Base-by-base conservation (phyloP, 2,113 vertebrate genomes). In the Pedetes capensis region DNA sequence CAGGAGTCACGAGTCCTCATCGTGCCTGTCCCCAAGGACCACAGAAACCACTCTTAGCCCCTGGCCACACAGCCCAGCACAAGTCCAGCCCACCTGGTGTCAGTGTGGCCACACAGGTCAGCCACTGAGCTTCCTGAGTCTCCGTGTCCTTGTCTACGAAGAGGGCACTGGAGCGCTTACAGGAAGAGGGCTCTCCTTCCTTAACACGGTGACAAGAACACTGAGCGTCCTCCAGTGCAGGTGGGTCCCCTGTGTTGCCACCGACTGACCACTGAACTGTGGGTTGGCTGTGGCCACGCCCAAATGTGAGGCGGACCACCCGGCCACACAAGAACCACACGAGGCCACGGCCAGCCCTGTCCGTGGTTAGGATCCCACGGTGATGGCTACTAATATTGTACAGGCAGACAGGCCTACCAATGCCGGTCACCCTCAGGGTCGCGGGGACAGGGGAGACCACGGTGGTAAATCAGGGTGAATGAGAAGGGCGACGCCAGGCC, bases 361-460 rank as follows among this genome's bases (percentile, higher is more conserved):
- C 51, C 32, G 3, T 39, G 23, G 57, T 13, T 34, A 53, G 81
- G 63, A 55, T 18, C 4, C 25, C 22, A 10, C 8, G 3, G n/a
- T 0, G 25, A 5, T 3, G 42, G 72, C 4, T 71, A 11, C 23
- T 8, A 44, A 44, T 7, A 6, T 18, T 22, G 29, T 0, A 29
- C 0, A 6, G 39, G 22, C 32, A 49, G 64, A 61, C 17, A 16
- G 12, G 1, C 42, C 32, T 55, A 5, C 53, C 3, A 18, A 29
- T 7, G 0, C 6, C 2, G 12, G 17, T 14, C 37, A 17, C 25
- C 3, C 3, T 68, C n/a, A 18, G 47, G 53, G 32, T 9, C 2
- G 3, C 0, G 0, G 32, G 34, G 4, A 27, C 39, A 2, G 7
- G 59, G 42, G 7, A 1, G 29, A 32, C 8, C 10, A 7, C 6